A percentile compares a stretch with the other conserved stretches of the same genome.
These are phyloP conservation scores for Plecturocebus donacophilus DNA, from an alignment of 2,113 vertebrate species.

Conservation along the genomic window DNA sequence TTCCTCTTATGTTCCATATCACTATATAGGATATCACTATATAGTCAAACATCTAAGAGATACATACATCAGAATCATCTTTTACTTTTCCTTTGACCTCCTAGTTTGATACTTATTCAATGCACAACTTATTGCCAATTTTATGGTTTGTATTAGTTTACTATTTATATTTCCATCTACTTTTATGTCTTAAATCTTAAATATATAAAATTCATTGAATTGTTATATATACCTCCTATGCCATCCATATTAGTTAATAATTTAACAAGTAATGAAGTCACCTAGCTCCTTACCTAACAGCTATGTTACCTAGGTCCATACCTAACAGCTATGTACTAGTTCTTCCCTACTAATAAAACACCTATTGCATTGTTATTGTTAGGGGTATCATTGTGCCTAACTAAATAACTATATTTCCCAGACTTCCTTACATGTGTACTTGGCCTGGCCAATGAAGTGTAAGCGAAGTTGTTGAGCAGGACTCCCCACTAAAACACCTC, in stretches of 20 bases:
- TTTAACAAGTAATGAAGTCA: neutral
- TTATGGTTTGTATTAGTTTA: neutral
- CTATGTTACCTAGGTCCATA: neutral
- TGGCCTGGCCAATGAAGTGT: neutral
- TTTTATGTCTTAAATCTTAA: conserved; percentile 40
- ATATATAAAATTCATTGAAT: conserved; percentile 8
- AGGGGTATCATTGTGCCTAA: neutral
- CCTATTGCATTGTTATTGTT: neutral
- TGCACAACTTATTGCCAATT: neutral
- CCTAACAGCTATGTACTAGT: neutral
- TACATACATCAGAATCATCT: neutral
- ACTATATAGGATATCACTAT: neutral
- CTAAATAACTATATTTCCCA: neutral
- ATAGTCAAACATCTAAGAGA: neutral
- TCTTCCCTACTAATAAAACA: neutral
- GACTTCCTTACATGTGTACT: neutral
- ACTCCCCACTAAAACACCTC: neutral
- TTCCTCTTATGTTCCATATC: neutral
- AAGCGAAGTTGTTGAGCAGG: neutral
- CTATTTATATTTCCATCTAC: neutral
- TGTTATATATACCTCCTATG: neutral
- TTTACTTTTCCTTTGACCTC: neutral
- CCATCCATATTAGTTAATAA: neutral
- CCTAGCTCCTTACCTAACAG: neutral
- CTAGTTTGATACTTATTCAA: neutral